A percentile compares a stretch with the other conserved stretches of the same genome.
phyloP scores from a whole-genome alignment of 2,113 vertebrate genomes.

The Percopsis transmontana region DNA sequence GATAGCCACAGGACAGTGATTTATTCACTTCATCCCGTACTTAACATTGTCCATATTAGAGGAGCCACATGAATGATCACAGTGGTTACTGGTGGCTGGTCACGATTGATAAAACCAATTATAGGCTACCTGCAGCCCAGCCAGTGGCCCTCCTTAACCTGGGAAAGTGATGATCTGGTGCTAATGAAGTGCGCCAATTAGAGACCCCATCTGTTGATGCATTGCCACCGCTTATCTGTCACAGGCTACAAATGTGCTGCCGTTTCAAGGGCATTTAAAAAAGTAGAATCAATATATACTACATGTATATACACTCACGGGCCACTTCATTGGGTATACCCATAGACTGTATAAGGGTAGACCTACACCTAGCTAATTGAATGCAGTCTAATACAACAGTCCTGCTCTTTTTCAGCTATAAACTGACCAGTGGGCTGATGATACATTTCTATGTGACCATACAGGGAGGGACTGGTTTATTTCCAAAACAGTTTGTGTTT shows the following conservation, averaged over 20 bases:
- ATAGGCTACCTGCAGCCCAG: conserved; percentile 61
- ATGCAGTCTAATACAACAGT: neutral
- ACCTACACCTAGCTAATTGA: too few relatives aligned
- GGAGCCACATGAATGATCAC: conserved; percentile 60
- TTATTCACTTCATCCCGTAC: conserved; percentile 57
- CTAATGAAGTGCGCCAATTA: conserved; percentile 69
- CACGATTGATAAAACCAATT: conserved; percentile 64
- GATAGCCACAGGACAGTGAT: conserved; percentile 44
- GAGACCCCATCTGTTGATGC: conserved; percentile 64
- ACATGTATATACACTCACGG: too few relatives aligned
- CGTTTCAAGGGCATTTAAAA: conserved; percentile 48
- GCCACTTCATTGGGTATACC: conserved; percentile 13
- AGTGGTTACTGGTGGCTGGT: conserved; percentile 52
- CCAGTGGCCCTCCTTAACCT: conserved; percentile 66
- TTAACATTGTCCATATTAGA: conserved; percentile 58
- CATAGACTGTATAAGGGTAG: too few relatives aligned
- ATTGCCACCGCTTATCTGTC: conserved; percentile 30
- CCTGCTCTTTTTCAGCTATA: too few relatives aligned
- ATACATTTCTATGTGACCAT: neutral
- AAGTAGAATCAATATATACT: neutral
- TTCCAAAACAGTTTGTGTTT: conserved; percentile 55
- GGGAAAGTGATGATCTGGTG: conserved; percentile 64
- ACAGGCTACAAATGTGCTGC: neutral
- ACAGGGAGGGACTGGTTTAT: conserved; percentile 48
- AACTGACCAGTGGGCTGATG: neutral